Conservation (phyloP, 2,888 invertebrate species). For the Matsumyia berberina region DNA sequence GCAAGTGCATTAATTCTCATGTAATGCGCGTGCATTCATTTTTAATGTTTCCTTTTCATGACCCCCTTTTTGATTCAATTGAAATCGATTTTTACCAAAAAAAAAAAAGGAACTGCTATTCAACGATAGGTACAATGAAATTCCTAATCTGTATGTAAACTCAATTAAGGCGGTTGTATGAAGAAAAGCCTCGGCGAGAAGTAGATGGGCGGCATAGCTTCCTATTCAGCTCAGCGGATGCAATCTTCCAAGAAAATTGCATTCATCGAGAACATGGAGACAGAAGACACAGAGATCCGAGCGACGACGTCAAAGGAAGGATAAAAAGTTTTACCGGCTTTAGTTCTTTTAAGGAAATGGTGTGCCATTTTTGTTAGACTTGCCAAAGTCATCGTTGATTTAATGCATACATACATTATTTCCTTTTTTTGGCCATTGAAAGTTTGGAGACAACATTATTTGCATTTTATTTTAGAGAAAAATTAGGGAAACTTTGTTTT, state of each 20-base stretch:
- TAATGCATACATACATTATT: background rate
- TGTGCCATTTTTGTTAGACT: background rate
- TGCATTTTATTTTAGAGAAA: conserved; percentile 1
- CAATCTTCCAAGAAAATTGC: conserved; percentile 59
- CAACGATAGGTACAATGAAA: conserved; percentile 2
- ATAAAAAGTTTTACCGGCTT: conserved; percentile 18
- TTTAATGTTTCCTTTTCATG: conserved; percentile 28
- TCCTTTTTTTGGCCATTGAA: background rate
- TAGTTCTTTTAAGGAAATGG: background rate
- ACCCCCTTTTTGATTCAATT: conserved; percentile 39
- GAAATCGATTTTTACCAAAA: conserved; percentile 40
- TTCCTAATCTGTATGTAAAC: conserved; percentile 66
- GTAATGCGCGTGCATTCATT: conserved; percentile 19
- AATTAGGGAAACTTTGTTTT: background rate
- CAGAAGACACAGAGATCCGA: background rate
- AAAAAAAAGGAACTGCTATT: background rate
- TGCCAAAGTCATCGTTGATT: background rate
- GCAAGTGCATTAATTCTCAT: conserved; percentile 18
- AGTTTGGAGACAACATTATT: conserved; percentile 1
- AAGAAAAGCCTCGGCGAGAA: background rate
- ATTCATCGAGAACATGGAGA: conserved; percentile 45
- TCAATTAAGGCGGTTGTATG: conserved; percentile 48
- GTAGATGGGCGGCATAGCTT: conserved; percentile 19
- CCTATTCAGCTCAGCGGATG: conserved; percentile 62
- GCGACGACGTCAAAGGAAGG: conserved; percentile 20